Base-by-base conservation (phyloP, 1,140 invertebrate genomes). In the Triops cancriformis region DNA sequence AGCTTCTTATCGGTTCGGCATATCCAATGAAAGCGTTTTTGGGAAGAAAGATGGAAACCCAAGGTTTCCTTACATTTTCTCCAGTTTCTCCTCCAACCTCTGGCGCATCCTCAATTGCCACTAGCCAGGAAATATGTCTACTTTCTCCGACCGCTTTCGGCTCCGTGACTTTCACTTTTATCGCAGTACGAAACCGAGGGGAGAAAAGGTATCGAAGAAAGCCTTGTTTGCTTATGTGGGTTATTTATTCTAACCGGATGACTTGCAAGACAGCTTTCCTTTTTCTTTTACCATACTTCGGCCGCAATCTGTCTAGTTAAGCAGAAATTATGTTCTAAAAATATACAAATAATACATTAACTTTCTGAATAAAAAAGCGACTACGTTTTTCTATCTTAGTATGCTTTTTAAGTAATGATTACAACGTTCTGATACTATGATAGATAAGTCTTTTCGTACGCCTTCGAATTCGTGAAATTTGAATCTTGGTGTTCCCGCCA, bases 131-230 rank as follows among this genome's bases (percentile, higher is more conserved):
- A 64, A 64, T n/a, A 64, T 64, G 51, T 23, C 51, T 64, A 23
- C 51, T 64, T 64, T 64, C 51, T 64, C 51, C 51, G 51, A 64
- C 51, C 51, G 51, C 51, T 64, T 64, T 64, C 23, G 51, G 23
- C 51, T 64, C 18, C 10, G 2, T 23, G 23, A 64, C 51, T 64
- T 64, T 64, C 51, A 18, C 51, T 64, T 64, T 64, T 64, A 64
- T 64, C 51, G 23, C 51, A 14, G 23, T 10, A 64, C 14, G 51
- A 64, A 18, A 9, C 14, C 51, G 5, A 23, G 23, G 51, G 11
- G 51, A 64, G 23, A 23, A 64, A 23, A 18, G 18, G 18, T 64
- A 23, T 18, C 23, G 14, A 23, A 18, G 51, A 23, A 64, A 64
- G 23, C 14, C 51, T 64, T 14, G 0, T 64, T 14, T 64, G 51